Evolutionary conservation across 2,888 invertebrate genomes (phyloP).

Genomic region (Sepiola atlantica): DNA sequence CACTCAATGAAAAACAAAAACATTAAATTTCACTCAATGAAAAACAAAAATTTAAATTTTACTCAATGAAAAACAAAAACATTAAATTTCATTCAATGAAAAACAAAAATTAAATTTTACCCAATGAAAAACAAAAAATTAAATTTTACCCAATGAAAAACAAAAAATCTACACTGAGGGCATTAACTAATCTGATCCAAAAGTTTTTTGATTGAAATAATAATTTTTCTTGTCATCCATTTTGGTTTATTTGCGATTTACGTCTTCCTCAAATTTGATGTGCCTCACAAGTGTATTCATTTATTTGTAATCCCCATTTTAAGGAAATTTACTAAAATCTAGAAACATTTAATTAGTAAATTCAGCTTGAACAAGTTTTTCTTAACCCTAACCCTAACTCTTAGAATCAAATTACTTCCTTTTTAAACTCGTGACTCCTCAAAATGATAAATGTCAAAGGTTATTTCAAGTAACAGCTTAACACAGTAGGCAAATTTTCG

Average conservation of each 20-base stretch:
- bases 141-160: neutral
- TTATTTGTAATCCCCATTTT: neutral
- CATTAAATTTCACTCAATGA: too few species aligned
- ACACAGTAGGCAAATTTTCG: neutral
- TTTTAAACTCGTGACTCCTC: neutral
- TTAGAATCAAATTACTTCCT: neutral
- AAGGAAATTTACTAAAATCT: neutral
- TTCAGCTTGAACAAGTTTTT: neutral
- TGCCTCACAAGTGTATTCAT: neutral
- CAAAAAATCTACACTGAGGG: neutral
- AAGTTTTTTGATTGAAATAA: neutral
- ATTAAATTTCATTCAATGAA: too few species aligned
- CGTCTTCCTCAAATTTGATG: neutral
- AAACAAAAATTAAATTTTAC: neutral
- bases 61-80: too few species aligned
- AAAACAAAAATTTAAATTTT: too few species aligned
- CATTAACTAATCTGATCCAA: neutral
- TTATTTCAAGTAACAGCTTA: neutral
- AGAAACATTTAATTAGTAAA: neutral
- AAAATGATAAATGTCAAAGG: neutral
- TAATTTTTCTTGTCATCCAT: neutral
- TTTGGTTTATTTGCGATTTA: neutral
- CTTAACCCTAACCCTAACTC: neutral
- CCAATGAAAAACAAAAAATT: neutral
- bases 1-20: too few species aligned